phyloP scores from a whole-genome alignment of 2,113 vertebrate species.

The Mus musculus region GRCm39 chr2:52378501-52379000 shows the following conservation, averaged over 20 bases:
- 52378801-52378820: background rate
- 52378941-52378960: background rate
- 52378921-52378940: background rate
- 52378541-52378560: background rate
- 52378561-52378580: background rate
- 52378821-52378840: background rate
- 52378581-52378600: background rate
- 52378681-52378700: background rate
- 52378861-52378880: background rate
- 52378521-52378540: background rate
- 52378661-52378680: background rate
- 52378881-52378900: background rate
- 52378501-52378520: background rate
- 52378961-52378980: background rate
- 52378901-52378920: background rate
- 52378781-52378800: background rate
- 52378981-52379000: background rate
- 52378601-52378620: background rate
- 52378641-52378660: background rate
- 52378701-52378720: background rate
- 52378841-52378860: background rate
- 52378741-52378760: background rate
- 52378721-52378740: background rate
- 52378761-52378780: background rate
- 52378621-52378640: background rate